Evolutionary conservation across 2,113 vertebrate species (phyloP), one percentile per base, ranked within the genome.

Genomic region (Oxyura jamaicensis): DNA sequence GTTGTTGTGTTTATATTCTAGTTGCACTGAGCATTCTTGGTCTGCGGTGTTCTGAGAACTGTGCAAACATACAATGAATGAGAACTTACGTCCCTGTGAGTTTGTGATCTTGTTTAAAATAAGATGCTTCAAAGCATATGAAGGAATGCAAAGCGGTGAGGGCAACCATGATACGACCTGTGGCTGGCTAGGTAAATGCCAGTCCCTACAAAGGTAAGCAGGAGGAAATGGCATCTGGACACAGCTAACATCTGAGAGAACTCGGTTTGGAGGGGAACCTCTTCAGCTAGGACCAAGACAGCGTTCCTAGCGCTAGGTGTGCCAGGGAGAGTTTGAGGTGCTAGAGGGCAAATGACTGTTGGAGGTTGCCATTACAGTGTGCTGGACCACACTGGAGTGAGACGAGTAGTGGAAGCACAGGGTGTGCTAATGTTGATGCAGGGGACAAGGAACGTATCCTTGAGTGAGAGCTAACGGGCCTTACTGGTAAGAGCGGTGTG

Each of bases 391-490:
- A 13, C 19, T 44, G 67, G 66, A 36, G 23, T 31, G 42, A 42
- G n/a, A 59, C 14, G n/a, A 52, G 62, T 25, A 35, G 29, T 33
- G 86, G 35, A 71, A 78, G 28, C 0, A 0, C 0, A 20, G n/a
- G n/a, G 31, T 77, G 36, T 77, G 44, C 53, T 48, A 3, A 28
- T 15, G 22, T 72, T 73, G 5, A 18, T 56, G 53, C 53, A n/a
- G 77, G 55, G 62, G 6, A 22, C 50, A 18, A 36, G 83, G 63
- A 35, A 35, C 7, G 11, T 55, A 17, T 42, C 39, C 53, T 59
- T 60, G 60, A 75, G 29, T 26, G 46, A 41, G 39, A 81, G 35
- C 42, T 58, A 55, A 4, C 5, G 41, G 36, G 41, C 36, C 28
- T 80, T 28, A 28, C 0, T 1, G 16, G 3, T 55, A 10, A 76